Conservation (phyloP, 2,888 invertebrate species). For the Megaustenia siamemsis region DNA sequence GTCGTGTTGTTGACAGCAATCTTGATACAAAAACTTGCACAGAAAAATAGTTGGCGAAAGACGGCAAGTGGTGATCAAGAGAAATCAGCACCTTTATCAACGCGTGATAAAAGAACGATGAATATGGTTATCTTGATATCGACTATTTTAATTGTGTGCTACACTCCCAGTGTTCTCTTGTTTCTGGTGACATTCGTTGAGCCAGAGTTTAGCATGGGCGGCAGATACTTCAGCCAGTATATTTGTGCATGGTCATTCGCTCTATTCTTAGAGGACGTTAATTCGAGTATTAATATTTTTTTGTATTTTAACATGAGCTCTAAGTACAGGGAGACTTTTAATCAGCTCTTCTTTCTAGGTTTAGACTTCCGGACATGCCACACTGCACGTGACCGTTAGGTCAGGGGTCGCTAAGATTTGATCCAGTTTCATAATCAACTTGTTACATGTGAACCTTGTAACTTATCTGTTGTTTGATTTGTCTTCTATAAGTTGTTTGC, state of each 20-base stretch:
- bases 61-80: background rate
- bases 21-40: slow-evolving; percentile 4
- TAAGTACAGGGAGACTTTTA: slow-evolving; percentile 1
- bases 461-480: too few species aligned
- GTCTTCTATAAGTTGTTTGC: too few species aligned
- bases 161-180: background rate
- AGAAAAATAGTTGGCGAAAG: slow-evolving; percentile 9
- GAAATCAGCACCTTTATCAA: background rate
- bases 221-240: background rate
- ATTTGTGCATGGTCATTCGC: slow-evolving; percentile 8
- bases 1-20: background rate
- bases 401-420: too few species aligned
- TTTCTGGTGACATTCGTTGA: background rate
- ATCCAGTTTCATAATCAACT: too few species aligned
- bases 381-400: too few species aligned
- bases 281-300: slow-evolving; percentile 19
- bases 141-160: background rate
- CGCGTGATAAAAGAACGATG: background rate
- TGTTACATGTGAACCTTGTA: too few species aligned
- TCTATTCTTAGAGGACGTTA: background rate
- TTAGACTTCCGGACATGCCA: too few species aligned
- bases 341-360: background rate
- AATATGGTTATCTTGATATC: slow-evolving; percentile 11
- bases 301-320: slow-evolving; percentile 19
- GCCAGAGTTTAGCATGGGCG: slow-evolving; percentile 15